A percentile compares a stretch with the other conserved stretches of the same genome.
These are phyloP conservation scores for Jacana jacana DNA, from an alignment of 2,113 vertebrate genomes.

Conservation along the genomic window DNA sequence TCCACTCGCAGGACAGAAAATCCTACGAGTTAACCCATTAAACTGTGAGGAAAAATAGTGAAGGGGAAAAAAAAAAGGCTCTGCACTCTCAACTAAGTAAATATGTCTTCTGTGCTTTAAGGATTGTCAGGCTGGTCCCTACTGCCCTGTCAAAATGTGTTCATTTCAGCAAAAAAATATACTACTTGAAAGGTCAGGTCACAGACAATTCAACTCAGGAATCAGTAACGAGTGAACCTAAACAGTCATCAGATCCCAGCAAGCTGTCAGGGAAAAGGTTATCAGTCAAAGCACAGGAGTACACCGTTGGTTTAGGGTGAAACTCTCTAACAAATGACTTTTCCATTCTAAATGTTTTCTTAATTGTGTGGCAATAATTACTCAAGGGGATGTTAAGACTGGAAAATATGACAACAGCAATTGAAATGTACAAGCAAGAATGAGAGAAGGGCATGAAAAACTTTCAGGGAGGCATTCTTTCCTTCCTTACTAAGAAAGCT, in stretches of 20 bases:
- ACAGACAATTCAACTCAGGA: neutral
- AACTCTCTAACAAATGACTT: constrained; percentile 46
- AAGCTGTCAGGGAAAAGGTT: constrained; percentile 33
- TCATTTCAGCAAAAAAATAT: constrained; percentile 12
- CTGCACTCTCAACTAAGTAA: neutral
- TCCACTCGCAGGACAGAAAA: neutral
- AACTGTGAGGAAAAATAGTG: neutral
- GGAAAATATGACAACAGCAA: constrained; percentile 50
- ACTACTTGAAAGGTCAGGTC: constrained; percentile 39
- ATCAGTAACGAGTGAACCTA: neutral
- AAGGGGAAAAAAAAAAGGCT: neutral
- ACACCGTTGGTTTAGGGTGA: neutral
- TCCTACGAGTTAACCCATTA: neutral
- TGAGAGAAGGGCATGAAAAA: constrained; percentile 4
- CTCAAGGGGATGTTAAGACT: constrained; percentile 22
- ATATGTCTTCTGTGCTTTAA: neutral
- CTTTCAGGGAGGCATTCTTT: neutral
- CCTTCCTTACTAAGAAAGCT: neutral
- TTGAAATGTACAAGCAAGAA: constrained; percentile 8
- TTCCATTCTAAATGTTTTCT: constrained; percentile 61
- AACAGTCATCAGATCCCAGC: constrained; percentile 27
- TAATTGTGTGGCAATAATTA: constrained; percentile 43
- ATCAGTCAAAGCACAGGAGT: constrained; percentile 4
- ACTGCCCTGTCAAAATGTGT: neutral
- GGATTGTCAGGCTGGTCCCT: neutral